phyloP scores from a whole-genome alignment of 2,888 invertebrate species.

The Andricus quercusramuli region DNA sequence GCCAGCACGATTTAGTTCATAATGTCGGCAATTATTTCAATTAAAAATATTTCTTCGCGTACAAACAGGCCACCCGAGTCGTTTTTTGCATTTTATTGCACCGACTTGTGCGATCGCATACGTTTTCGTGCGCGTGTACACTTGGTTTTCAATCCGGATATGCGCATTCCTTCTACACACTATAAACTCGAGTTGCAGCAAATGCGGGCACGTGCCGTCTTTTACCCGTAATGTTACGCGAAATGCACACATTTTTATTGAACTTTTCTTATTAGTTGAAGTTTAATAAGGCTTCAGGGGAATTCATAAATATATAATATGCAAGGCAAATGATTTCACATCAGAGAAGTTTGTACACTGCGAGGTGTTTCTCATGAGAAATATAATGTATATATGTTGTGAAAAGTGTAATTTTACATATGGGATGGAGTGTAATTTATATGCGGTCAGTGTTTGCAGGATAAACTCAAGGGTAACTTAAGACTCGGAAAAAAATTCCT shows the following conservation, averaged over 20 bases:
- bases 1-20: conserved; percentile 49
- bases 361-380: too few relatives aligned
- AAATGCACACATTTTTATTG: conserved; percentile 24
- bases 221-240: conserved; percentile 11
- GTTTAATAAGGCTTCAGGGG: not conserved
- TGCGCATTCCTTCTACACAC: conserved; percentile 31
- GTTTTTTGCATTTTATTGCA: conserved; percentile 32
- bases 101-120: conserved; percentile 34
- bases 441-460: too few relatives aligned
- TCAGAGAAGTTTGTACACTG: too few relatives aligned
- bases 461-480: too few relatives aligned
- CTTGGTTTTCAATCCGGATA: conserved; percentile 41
- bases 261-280: not conserved
- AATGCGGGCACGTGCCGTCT: conserved; percentile 36
- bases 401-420: too few relatives aligned
- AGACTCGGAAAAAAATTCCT: too few relatives aligned
- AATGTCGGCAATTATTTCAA: conserved; percentile 75
- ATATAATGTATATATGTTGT: too few relatives aligned
- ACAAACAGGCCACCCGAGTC: conserved; percentile 2
- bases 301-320: not conserved
- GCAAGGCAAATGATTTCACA: too few relatives aligned
- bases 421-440: too few relatives aligned
- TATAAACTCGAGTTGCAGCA: conserved; percentile 29
- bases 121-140: conserved; percentile 21
- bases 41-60: conserved; percentile 64